phyloP scores from a whole-genome alignment of 2,113 vertebrate genomes.

The Pionites leucogaster region DNA sequence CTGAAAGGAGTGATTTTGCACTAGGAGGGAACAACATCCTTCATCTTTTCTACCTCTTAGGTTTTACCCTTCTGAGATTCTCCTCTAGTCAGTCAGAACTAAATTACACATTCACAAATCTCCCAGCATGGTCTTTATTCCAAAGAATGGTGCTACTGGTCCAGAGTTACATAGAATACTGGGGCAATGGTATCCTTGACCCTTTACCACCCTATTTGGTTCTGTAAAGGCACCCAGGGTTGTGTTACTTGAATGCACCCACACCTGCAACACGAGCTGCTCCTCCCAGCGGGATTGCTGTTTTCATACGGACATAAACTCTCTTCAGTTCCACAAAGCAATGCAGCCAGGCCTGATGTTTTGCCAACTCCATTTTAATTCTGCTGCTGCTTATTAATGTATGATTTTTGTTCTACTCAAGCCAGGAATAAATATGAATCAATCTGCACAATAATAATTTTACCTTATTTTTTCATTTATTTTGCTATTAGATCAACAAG shows the following conservation, averaged over 20 bases:
- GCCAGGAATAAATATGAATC: neutral
- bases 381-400: neutral
- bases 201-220: too few species aligned
- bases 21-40: neutral
- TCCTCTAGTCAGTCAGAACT: neutral
- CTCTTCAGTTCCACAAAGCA: neutral
- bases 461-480: neutral
- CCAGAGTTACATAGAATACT: neutral
- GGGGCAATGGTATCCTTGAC: neutral
- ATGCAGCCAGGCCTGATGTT: neutral
- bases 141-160: neutral
- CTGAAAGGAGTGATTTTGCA: neutral
- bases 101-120: neutral
- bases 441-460: neutral
- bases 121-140: neutral
- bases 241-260: neutral
- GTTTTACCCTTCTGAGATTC: neutral
- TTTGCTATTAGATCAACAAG: neutral
- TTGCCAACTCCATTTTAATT: neutral
- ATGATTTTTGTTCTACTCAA: neutral
- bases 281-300: neutral
- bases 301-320: neutral
- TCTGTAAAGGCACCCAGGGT: accelerated
- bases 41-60: neutral
- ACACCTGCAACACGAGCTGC: accelerated